A percentile compares a stretch with the other conserved stretches of the same genome.
These are phyloP conservation scores for Neolamprologus falcicula DNA, from an alignment of 2,113 vertebrate genomes.

Conservation along the genomic window DNA sequence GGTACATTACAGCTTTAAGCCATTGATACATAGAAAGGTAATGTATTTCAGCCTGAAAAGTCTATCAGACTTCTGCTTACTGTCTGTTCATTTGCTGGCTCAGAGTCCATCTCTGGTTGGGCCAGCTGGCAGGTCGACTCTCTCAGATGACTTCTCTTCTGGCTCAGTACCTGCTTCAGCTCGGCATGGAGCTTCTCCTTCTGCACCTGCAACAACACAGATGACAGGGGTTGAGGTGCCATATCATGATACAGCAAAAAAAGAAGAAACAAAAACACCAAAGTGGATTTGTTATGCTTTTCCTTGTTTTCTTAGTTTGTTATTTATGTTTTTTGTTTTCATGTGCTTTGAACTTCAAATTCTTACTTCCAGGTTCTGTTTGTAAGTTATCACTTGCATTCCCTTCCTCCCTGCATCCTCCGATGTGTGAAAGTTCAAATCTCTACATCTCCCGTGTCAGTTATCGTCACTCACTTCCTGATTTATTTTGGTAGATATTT, in stretches of 20 bases:
- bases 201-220: conserved; percentile 67
- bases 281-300: not conserved
- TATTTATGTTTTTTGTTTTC: not conserved
- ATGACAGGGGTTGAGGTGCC: not conserved
- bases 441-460: not conserved
- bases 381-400: not conserved
- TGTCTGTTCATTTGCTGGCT: conserved; percentile 31
- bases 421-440: not conserved
- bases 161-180: conserved; percentile 79
- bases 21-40: rapidly evolving
- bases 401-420: not conserved
- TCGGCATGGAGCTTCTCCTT: conserved; percentile 84
- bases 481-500: not conserved
- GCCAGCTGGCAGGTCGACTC: conserved; percentile 47
- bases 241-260: not conserved
- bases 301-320: not conserved
- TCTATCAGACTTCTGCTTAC: conserved; percentile 11
- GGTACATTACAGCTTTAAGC: not conserved
- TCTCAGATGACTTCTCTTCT: conserved; percentile 69
- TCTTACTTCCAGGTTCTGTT: not conserved
- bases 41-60: not conserved
- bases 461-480: not conserved
- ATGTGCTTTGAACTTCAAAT: not conserved
- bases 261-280: not conserved
- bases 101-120: conserved; percentile 60